phyloP scores from a whole-genome alignment of 2,797 vertebrate genomes.

The Corythornis leucogaster region DNA sequence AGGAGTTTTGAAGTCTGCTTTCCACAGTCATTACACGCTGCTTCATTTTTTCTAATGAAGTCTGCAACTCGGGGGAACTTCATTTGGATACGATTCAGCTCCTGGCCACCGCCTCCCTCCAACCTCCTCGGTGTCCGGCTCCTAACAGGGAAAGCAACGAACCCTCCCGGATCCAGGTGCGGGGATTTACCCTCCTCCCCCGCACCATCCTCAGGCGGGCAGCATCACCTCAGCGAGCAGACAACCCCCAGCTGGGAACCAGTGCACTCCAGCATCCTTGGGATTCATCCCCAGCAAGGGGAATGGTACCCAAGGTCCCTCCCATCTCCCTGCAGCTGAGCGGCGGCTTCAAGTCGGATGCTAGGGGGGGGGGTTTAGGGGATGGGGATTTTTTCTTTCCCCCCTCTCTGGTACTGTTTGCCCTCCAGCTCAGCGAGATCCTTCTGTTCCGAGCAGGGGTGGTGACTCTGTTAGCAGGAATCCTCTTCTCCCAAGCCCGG shows the following conservation, averaged over 20 bases:
- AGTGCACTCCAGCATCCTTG: accelerated
- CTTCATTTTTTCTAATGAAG: background rate
- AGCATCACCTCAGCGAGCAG: background rate
- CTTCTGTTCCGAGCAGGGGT: background rate
- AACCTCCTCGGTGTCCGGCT: background rate
- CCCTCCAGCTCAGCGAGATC: background rate
- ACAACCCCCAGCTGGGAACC: accelerated
- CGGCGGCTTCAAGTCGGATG: background rate
- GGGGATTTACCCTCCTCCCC: too few relatives aligned
- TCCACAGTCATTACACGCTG: background rate
- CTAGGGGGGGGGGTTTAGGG: accelerated
- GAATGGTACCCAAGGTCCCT: accelerated
- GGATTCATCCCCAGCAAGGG: accelerated
- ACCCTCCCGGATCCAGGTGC: background rate
- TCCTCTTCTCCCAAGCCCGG: constrained; percentile 18
- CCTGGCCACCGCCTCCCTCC: background rate
- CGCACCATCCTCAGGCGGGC: too few relatives aligned
- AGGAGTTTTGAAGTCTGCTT: background rate
- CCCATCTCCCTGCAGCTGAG: background rate
- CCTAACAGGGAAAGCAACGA: background rate
- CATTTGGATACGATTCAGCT: background rate
- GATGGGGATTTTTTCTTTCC: too few relatives aligned
- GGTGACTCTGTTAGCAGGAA: background rate
- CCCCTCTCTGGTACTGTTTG: background rate
- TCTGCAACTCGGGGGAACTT: background rate